A percentile compares a stretch with the other conserved stretches of the same genome.
These are phyloP conservation scores for Meloidogyne exigua DNA, from an alignment of 1,140 invertebrate genomes.

Conservation along the genomic window DNA sequence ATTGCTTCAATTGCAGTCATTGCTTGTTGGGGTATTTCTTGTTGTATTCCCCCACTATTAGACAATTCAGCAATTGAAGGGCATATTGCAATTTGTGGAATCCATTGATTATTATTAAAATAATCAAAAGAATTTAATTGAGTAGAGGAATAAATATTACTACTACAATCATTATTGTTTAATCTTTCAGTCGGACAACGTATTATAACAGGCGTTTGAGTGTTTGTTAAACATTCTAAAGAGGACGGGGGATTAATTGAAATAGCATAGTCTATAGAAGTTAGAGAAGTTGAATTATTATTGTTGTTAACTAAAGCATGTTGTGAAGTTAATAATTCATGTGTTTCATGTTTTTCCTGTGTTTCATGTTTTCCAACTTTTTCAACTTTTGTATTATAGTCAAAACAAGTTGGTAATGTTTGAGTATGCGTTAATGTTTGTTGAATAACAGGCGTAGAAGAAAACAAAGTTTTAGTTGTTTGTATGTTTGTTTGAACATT, in stretches of 20 bases:
- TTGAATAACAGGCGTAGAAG: not conserved
- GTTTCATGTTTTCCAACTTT: not conserved
- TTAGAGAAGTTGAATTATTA: not conserved
- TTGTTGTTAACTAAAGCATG: not conserved
- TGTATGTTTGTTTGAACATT: not conserved
- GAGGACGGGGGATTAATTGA: not conserved
- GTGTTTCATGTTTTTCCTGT: not conserved
- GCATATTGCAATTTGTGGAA: not conserved
- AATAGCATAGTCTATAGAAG: not conserved
- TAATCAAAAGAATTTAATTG: conserved; percentile 3
- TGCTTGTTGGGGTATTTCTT: not conserved
- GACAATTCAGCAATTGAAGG: not conserved
- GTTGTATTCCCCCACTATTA: not conserved
- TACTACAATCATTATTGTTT: not conserved
- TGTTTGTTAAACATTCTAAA: not conserved
- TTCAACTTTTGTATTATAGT: not conserved
- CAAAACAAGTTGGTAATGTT: not conserved
- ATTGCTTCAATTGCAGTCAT: not conserved
- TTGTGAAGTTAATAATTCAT: not conserved
- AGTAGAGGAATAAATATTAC: not conserved
- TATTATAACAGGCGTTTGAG: not conserved
- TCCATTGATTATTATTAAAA: not conserved
- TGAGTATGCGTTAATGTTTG: not conserved
- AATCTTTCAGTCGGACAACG: not conserved
- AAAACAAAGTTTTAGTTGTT: not conserved